Evolutionary conservation across 2,888 invertebrate genomes (phyloP), one percentile per base, ranked within the genome.

Genomic region (Apantesis nais): DNA sequence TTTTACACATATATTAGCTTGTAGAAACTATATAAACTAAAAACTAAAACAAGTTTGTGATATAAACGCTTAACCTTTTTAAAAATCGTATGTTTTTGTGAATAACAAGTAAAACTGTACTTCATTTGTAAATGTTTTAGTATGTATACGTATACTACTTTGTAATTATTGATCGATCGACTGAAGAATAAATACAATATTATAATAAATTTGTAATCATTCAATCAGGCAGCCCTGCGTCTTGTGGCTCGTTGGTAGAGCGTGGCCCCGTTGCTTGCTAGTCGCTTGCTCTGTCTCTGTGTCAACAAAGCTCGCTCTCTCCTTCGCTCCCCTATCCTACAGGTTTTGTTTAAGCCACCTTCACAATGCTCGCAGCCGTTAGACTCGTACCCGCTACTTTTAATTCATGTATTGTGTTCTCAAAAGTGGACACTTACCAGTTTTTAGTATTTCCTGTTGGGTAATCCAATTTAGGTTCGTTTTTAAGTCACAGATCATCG

Each of bases 301-400:
- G 90, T 93, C 93, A 93, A 94, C 93, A 94, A 91, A 89, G 88
- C 75, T 85, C 88, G 89, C 90, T 90, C 90, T 90, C 91, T 91
- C 90, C 88, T 89, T 89, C 89, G 79, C 89, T 91, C 90, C 90
- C 92, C 88, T 89, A 87, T 86, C 86, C 86, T 77, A 76, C 74
- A 75, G 85, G 87, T 91, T 91, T 93, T 90, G 90, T 92, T 89
- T 88, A 86, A 84, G 77, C 86, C 88, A 86, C 87, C 88, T 87
- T 83, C 86, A 84, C 87, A 85, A 84, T 80, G 81, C 82, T 75
- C 74, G 64, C 66, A 71, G 64, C 72, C 74, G 75, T 73, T 74
- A 73, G 73, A 74, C 75, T 79, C 78, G 81, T 84, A 78, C 81
- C 82, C 83, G 79, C 78, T 79, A 82, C 78, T 83, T 80, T 82